A percentile compares a stretch with the other conserved stretches of the same genome.
phyloP scores from a whole-genome alignment of 2,113 vertebrate genomes.

The Arothron firmamentum region DNA sequence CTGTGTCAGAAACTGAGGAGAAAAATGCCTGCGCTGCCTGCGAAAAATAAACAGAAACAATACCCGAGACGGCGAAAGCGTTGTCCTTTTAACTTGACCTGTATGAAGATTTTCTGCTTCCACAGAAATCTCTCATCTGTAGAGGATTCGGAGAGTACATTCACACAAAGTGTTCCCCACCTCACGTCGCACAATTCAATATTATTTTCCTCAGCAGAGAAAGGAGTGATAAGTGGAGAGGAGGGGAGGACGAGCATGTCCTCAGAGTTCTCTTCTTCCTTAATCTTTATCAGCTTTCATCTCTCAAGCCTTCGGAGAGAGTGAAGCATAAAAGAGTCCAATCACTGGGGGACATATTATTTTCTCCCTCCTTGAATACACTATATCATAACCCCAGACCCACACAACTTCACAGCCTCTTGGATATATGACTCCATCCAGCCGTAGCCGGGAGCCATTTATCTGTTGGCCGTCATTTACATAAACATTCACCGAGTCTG shows the following conservation, averaged over 20 bases:
- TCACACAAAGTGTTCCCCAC: constrained; percentile 42
- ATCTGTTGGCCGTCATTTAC: constrained; percentile 32
- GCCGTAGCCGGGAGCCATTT: constrained; percentile 7
- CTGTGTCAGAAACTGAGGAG: constrained; percentile 34
- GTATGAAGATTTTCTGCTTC: background rate
- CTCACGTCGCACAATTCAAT: constrained; percentile 31
- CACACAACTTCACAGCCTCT: constrained; percentile 28
- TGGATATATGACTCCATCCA: constrained; percentile 25
- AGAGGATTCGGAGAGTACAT: constrained; percentile 18
- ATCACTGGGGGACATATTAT: constrained; percentile 57
- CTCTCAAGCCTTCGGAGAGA: constrained; percentile 47
- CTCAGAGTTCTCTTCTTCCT: constrained; percentile 38
- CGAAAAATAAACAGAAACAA: constrained; percentile 37
- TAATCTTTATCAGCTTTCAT: constrained; percentile 62
- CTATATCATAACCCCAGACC: constrained; percentile 26
- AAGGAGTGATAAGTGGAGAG: constrained; percentile 26
- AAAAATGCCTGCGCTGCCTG: constrained; percentile 47
- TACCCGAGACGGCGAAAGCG: constrained; percentile 21
- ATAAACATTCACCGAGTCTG: constrained; percentile 12
- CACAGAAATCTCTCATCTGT: constrained; percentile 2
- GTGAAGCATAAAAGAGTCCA: constrained; percentile 57
- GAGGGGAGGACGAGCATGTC: constrained; percentile 35
- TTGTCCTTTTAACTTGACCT: constrained; percentile 26
- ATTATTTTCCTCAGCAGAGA: constrained; percentile 38
- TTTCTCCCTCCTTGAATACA: constrained; percentile 47